Evolutionary conservation across 1,140 invertebrate species (phyloP).

Genomic region (Drosophila obscura): DNA sequence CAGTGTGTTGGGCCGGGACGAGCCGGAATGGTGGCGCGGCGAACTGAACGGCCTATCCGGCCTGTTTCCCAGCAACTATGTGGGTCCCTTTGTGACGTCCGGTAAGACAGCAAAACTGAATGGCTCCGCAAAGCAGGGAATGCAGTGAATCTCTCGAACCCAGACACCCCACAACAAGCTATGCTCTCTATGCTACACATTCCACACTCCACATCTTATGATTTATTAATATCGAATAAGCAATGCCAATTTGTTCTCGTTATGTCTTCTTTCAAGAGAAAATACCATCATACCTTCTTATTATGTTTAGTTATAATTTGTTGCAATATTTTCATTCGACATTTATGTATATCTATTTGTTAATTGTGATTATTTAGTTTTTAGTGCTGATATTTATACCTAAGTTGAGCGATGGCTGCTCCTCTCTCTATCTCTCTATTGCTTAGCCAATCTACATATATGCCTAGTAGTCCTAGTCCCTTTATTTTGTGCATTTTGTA

Average conservation of each 20-base stretch:
- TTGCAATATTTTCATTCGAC: slow-evolving; percentile 62
- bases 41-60: slow-evolving; percentile 94
- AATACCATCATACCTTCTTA: slow-evolving; percentile 15
- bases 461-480: slow-evolving; percentile 19
- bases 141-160: slow-evolving; percentile 70
- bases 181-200: slow-evolving; percentile 45
- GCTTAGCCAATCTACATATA: slow-evolving; percentile 56
- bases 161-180: slow-evolving; percentile 35
- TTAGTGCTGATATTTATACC: slow-evolving; percentile 57
- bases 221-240: slow-evolving; percentile 59
- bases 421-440: slow-evolving; percentile 9
- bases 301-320: slow-evolving; percentile 61
- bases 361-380: slow-evolving; percentile 81
- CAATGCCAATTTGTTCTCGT: slow-evolving; percentile 63
- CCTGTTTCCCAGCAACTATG: slow-evolving; percentile 96
- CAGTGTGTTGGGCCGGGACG: slow-evolving; percentile 94
- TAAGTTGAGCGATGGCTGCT: slow-evolving; percentile 54
- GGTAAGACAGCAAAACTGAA: slow-evolving; percentile 78
- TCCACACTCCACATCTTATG: slow-evolving; percentile 40
- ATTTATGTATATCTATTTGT: slow-evolving; percentile 56
- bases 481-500: slow-evolving; percentile 23
- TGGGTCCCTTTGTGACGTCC: slow-evolving; percentile 85
- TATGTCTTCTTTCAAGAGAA: slow-evolving; percentile 16
- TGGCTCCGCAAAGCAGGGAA: slow-evolving; percentile 67
- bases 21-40: slow-evolving; percentile 98